These are phyloP conservation scores for Ichneumon xanthorius DNA, from an alignment of 2,888 invertebrate genomes.

Conservation along the genomic window DNA sequence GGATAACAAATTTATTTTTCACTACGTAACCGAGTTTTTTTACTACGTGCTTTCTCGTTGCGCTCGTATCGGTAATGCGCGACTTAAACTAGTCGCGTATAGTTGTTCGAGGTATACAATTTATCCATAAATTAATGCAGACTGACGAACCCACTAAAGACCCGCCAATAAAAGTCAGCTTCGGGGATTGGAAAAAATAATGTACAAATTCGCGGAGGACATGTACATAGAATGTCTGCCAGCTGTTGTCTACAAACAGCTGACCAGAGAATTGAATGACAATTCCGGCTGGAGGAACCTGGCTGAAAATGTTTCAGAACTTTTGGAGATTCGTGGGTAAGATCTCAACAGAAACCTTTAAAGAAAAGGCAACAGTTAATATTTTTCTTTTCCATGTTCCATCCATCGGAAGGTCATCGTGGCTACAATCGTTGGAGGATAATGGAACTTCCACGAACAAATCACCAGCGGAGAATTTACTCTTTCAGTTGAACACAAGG, in stretches of 20 bases:
- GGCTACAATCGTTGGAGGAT: slow-evolving; percentile 73
- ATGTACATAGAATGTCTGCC: slow-evolving; percentile 74
- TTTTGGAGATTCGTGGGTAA: slow-evolving; percentile 73
- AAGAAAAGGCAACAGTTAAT: neutral
- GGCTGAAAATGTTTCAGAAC: slow-evolving; percentile 73
- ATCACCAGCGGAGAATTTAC: slow-evolving; percentile 74
- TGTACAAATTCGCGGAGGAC: slow-evolving; percentile 74
- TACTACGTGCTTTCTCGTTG: neutral
- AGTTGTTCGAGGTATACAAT: neutral
- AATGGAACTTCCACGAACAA: slow-evolving; percentile 42
- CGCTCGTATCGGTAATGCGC: neutral
- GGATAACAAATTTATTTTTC: neutral
- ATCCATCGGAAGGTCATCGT: slow-evolving; percentile 59
- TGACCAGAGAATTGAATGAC: slow-evolving; percentile 73
- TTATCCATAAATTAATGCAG: neutral
- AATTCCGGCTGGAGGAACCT: slow-evolving; percentile 74
- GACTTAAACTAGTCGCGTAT: neutral
- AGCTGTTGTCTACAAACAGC: slow-evolving; percentile 71
- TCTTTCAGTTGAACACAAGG: slow-evolving; percentile 76
- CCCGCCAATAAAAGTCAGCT: neutral
- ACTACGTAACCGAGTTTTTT: neutral
- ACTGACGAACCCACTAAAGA: neutral
- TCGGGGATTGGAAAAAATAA: slow-evolving; percentile 52
- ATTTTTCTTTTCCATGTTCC: slow-evolving; percentile 44
- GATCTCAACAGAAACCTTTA: neutral